phyloP scores from a whole-genome alignment of 2,113 vertebrate species.

The Actenoides lindsayi region DNA sequence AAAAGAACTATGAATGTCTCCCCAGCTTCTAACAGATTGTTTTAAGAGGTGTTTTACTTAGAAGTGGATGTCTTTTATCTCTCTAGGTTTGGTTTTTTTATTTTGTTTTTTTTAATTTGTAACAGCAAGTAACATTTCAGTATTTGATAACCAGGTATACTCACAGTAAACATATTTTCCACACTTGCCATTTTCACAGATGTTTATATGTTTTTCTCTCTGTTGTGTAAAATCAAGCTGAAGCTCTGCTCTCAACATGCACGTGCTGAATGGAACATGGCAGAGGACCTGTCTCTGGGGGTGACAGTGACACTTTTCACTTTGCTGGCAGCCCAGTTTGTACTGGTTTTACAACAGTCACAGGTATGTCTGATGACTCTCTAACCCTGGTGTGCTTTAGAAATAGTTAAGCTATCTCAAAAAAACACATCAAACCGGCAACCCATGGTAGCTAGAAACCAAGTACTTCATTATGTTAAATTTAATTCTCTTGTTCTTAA shows the following conservation, averaged over 20 bases:
- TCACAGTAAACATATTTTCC: background rate
- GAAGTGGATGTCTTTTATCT: background rate
- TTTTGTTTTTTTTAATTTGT: background rate
- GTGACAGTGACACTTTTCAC: background rate
- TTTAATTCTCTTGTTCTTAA: background rate
- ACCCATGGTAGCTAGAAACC: background rate
- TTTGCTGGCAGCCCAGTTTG: background rate
- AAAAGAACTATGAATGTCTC: slow-evolving; percentile 28
- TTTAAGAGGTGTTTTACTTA: background rate
- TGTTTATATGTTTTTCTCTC: background rate
- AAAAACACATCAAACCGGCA: background rate
- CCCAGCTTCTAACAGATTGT: background rate
- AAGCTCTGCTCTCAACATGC: background rate
- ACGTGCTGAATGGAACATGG: background rate
- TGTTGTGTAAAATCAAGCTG: background rate
- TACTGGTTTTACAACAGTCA: background rate
- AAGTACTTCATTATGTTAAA: background rate
- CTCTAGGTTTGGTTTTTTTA: too few relatives aligned
- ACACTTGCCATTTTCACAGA: background rate
- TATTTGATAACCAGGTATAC: background rate
- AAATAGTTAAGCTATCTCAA: background rate
- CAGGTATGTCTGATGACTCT: background rate
- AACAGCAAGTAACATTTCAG: background rate
- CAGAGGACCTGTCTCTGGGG: background rate
- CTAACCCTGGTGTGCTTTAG: background rate